These are phyloP conservation scores for Amphiduros pacificus DNA, from an alignment of 2,888 invertebrate genomes.

Conservation along the genomic window DNA sequence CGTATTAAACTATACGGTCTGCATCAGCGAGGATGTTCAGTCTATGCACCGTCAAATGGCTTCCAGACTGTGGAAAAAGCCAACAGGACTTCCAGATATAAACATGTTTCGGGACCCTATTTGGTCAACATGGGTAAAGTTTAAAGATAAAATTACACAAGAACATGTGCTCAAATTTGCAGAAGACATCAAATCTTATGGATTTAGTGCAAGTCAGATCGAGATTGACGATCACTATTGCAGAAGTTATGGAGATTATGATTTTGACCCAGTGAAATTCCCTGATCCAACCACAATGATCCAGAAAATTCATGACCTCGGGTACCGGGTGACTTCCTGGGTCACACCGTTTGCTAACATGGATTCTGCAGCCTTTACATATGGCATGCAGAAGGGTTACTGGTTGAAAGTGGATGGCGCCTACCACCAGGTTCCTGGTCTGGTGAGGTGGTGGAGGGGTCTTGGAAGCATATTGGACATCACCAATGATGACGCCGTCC, in stretches of 20 bases:
- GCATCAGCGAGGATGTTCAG: conserved; percentile 67
- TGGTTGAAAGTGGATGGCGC: conserved; percentile 64
- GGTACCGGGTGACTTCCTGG: conserved; percentile 80
- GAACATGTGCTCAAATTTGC: conserved; percentile 38
- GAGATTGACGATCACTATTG: conserved; percentile 86
- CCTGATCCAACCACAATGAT: conserved; percentile 70
- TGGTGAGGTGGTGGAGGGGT: conserved; percentile 77
- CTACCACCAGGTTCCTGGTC: conserved; percentile 36
- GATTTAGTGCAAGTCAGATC: conserved; percentile 39
- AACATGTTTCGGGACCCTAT: conserved; percentile 77
- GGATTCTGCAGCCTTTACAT: conserved; percentile 81
- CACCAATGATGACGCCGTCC: conserved; percentile 77
- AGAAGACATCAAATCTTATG: conserved; percentile 36
- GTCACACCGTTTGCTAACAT: conserved; percentile 73
- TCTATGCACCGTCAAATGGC: conserved; percentile 70
- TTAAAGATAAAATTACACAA: conserved; percentile 71
- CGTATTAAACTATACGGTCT: conserved; percentile 66
- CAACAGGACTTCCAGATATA: conserved; percentile 68
- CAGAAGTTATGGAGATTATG: conserved; percentile 78
- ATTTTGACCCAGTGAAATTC: conserved; percentile 72
- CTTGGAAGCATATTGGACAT: conserved; percentile 75
- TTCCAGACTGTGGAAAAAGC: conserved; percentile 68
- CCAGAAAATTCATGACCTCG: conserved; percentile 64
- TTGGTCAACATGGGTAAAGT: conserved; percentile 86
- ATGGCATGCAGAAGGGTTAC: conserved; percentile 70